These are phyloP conservation scores for Threskiornis aethiopicus DNA, from an alignment of 2,797 vertebrate species.

Conservation along the genomic window DNA sequence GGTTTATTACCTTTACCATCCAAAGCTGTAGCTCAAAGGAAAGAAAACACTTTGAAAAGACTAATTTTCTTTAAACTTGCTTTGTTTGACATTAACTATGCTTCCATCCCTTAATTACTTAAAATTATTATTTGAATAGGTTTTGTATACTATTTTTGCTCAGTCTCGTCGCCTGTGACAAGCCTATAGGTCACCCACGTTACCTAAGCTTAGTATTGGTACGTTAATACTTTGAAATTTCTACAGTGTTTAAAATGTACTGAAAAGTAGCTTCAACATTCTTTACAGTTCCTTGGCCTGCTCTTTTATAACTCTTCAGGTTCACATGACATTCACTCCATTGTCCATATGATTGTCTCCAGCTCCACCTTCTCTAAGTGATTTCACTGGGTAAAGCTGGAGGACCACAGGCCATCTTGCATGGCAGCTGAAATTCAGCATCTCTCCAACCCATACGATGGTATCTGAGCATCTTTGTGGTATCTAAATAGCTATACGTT, in stretches of 20 bases:
- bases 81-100: neutral
- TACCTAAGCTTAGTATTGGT: neutral
- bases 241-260: neutral
- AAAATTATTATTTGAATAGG: neutral
- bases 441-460: neutral
- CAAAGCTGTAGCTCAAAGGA: neutral
- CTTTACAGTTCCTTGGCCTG: neutral
- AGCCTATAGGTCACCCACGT: neutral
- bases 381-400: neutral
- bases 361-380: neutral
- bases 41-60: neutral
- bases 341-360: fast-evolving
- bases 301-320: neutral
- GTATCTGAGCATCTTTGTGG: neutral
- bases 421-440: neutral
- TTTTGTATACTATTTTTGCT: neutral
- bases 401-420: neutral
- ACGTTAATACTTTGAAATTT: neutral
- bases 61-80: neutral
- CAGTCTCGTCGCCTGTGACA: neutral
- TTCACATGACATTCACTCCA: neutral
- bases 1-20: neutral
- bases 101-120: neutral
- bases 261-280: neutral
- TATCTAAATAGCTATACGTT: neutral